A percentile compares a stretch with the other conserved stretches of the same genome.
These are phyloP conservation scores for Rhopalosiphum padi DNA, from an alignment of 1,140 invertebrate genomes.

Conservation along the genomic window DNA sequence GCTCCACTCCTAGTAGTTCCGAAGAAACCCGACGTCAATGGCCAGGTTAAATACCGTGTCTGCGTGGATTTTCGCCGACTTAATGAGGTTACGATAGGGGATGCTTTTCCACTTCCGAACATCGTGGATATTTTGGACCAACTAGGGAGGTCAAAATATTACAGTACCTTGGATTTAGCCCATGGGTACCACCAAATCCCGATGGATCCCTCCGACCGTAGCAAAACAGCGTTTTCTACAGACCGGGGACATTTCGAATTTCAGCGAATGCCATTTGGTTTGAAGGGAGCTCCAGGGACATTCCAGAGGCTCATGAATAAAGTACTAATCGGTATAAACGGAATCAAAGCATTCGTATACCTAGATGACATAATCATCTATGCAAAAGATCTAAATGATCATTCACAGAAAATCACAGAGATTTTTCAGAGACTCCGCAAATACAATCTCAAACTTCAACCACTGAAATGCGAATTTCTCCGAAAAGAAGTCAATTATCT, in stretches of 20 bases:
- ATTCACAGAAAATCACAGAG: not conserved
- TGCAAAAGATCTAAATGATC: not conserved
- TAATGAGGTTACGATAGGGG: conserved; percentile 60
- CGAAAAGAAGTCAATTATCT: conserved; percentile 23
- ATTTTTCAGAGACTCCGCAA: not conserved
- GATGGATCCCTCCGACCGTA: not conserved
- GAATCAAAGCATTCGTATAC: not conserved
- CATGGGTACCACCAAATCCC: not conserved
- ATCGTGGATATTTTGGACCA: conserved; percentile 65
- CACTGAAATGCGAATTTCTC: conserved; percentile 3
- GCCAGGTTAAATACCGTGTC: conserved; percentile 59
- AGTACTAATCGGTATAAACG: not conserved
- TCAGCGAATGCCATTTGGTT: not conserved
- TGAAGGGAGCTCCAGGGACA: not conserved
- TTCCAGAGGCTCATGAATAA: not conserved
- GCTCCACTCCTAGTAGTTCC: too few relatives aligned
- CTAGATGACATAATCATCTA: not conserved
- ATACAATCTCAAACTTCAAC: conserved; percentile 16
- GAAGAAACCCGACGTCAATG: not conserved
- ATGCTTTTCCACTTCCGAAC: not conserved
- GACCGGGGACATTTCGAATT: not conserved
- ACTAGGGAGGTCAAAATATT: conserved; percentile 64
- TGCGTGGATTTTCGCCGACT: conserved; percentile 63
- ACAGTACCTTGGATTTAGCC: not conserved
- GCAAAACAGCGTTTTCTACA: not conserved